Evolutionary conservation across 2,797 vertebrate genomes (phyloP), one percentile per base, ranked within the genome.

Genomic region (Tangara arthus): DNA sequence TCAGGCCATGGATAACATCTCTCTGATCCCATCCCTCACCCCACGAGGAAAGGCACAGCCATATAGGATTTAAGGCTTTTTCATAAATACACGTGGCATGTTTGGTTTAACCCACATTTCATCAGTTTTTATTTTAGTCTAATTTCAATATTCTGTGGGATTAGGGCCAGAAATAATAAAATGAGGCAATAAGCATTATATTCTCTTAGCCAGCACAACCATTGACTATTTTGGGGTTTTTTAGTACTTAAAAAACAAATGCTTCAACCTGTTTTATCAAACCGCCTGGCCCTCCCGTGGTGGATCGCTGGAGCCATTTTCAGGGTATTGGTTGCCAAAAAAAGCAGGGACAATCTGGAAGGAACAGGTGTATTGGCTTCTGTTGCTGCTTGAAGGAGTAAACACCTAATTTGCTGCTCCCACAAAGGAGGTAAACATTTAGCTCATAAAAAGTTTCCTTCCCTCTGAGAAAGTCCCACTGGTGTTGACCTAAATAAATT

Each of bases 311-410:
- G 66, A 92, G 72, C 63, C 72, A 73, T 96, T 96, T 94, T 88
- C 87, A 94, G 41, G 11, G 32, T 61, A 83, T 60, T 0, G 0
- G 35, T 42, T 93, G 95, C 95, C 93, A 96, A 90, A 89, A 94
- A 94, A 78, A 63, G 34, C 70, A 82, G 56, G 56, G 82, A 91
- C 95, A 96, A 96, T 96, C 94, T 97, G 95, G 93, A 96, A 95
- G 66, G 85, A 96, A 82, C 95, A 96, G 92, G 93, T 96, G 94
- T 95, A 90, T 81, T 96, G 93, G 95, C 94, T 95, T 53, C 88
- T 82, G 44, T 73, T 96, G 66, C 77, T 88, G 70, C 95, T 96
- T 88, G 66, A 91, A 93, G 94, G 66, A 89, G 77, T 94, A 95
- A 91, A 90, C 73, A 73, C 71, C 80, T 96, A 93, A 94, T 96